phyloP scores from a whole-genome alignment of 2,113 vertebrate species.

The Arenaria interpres region DNA sequence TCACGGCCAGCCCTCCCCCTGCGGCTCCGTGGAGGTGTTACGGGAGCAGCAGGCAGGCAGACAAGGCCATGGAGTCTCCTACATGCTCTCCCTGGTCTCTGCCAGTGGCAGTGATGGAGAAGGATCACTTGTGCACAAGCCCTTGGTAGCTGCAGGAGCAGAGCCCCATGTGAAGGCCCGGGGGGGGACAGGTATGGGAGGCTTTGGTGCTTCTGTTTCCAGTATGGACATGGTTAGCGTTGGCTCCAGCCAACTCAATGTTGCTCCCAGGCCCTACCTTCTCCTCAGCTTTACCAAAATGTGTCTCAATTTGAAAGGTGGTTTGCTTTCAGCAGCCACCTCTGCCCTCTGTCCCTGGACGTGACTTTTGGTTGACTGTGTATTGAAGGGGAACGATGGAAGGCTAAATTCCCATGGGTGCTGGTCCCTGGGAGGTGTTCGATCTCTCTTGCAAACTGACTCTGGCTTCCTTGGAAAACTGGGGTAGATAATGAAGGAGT shows the following conservation, averaged over 20 bases:
- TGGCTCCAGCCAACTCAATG: not conserved
- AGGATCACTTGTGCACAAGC: not conserved
- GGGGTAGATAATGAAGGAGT: not conserved
- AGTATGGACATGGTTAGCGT: rapidly evolving
- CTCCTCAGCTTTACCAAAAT: not conserved
- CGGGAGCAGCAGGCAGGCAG: not conserved
- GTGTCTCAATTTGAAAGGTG: not conserved
- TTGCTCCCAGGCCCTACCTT: not conserved
- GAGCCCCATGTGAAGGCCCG: not conserved
- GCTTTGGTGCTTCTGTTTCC: not conserved
- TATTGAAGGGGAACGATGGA: not conserved
- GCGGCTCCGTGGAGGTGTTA: rapidly evolving
- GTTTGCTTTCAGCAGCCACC: not conserved
- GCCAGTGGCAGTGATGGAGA: not conserved
- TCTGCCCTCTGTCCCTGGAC: not conserved
- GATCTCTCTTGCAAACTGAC: not conserved
- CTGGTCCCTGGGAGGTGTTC: not conserved
- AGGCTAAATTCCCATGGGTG: not conserved
- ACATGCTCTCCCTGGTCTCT: not conserved
- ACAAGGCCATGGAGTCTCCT: not conserved
- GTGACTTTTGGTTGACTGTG: not conserved
- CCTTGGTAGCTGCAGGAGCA: not conserved
- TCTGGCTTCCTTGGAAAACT: not conserved
- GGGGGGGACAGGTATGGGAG: rapidly evolving
- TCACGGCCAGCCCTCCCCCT: not conserved